Conservation (phyloP, 2,113 vertebrate genomes). For the Gopherus evgoodei region DNA sequence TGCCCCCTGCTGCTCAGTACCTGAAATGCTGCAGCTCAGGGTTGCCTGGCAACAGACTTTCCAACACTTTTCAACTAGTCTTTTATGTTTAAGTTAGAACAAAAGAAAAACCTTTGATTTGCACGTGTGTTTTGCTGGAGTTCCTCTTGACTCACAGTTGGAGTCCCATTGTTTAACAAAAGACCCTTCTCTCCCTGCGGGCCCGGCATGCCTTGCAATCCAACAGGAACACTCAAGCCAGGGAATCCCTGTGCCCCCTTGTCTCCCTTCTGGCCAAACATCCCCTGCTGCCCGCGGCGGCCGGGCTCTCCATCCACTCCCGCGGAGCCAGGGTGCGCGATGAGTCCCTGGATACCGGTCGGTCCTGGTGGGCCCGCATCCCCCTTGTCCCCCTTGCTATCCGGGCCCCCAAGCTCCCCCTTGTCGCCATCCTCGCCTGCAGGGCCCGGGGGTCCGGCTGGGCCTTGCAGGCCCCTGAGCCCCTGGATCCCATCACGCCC, state of each 20-base stretch:
- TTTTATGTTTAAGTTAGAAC: no score
- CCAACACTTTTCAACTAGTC: no score
- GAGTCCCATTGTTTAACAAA: no score
- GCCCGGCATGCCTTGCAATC: slow-evolving; percentile 77
- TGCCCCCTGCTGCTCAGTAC: no score
- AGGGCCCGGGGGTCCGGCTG: slow-evolving; percentile 81
- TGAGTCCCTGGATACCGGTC: slow-evolving; percentile 86
- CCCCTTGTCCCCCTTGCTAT: slow-evolving; percentile 92
- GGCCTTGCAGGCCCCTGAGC: slow-evolving; percentile 82
- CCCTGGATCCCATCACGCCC: slow-evolving; percentile 88
- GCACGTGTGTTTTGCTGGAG: no score
- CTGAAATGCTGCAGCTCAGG: no score
- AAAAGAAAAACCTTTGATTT: no score
- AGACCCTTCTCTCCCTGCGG: no score
- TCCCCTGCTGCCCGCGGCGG: slow-evolving; percentile 89
- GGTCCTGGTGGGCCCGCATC: slow-evolving; percentile 89
- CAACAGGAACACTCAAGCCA: slow-evolving; percentile 84
- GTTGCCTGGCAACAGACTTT: no score
- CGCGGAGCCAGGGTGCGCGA: slow-evolving; percentile 83
- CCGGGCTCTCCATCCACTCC: slow-evolving; percentile 90
- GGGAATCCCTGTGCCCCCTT: slow-evolving; percentile 87
- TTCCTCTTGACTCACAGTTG: no score
- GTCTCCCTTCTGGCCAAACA: slow-evolving; percentile 92
- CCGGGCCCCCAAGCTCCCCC: slow-evolving; percentile 90
- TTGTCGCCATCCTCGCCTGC: slow-evolving; percentile 94